Evolutionary conservation across 2,888 invertebrate genomes (phyloP), one percentile per base, ranked within the genome.

Genomic region (Chymomyza amoena): DNA sequence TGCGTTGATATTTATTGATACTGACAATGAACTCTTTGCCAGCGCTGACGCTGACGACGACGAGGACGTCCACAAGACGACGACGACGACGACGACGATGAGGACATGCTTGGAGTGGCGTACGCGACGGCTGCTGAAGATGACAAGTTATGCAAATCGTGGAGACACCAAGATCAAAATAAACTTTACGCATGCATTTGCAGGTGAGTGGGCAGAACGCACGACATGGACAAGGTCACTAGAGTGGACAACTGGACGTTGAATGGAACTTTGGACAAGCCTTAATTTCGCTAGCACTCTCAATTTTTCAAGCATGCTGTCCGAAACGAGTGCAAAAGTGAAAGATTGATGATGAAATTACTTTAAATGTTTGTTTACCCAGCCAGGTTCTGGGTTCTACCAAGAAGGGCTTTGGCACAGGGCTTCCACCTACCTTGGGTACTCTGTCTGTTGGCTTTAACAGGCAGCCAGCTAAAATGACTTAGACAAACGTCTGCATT

Each of bases 281-380:
- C 66, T 16, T 59, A 54, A 39, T 64, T 56, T 57, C 28, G 61
- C 61, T 36, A 50, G 56, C 66, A 39, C 56, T 57, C 56, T 62
- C 62, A 52, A 57, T 65, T 52, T 56, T 20, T 61, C 68, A 66
- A 60, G 28, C 69, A 64, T 45, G 50, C 73, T 78, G 75, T 77
- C 81, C 80, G 80, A 82, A 83, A 81, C 77, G 83, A 84, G 86
- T 88, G 84, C 86, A 84, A 84, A 82, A 82, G 81, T 87, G 84
- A 84, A 84, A 87, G 88, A 89, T 89, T 89, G 88, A 89, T 89
- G 89, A 83, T 77, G 80, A 87, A 89, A 87, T 89, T 86, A 86
- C 89, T 85, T 81, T 87, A 88, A 87, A 88, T 88, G 80, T 80
- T 77, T 79, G 74, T 73, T 56, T 51, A 66, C 36, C 10, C 10